Conservation (phyloP, 2,797 vertebrate genomes). For the Tamandua tetradactyla region DNA sequence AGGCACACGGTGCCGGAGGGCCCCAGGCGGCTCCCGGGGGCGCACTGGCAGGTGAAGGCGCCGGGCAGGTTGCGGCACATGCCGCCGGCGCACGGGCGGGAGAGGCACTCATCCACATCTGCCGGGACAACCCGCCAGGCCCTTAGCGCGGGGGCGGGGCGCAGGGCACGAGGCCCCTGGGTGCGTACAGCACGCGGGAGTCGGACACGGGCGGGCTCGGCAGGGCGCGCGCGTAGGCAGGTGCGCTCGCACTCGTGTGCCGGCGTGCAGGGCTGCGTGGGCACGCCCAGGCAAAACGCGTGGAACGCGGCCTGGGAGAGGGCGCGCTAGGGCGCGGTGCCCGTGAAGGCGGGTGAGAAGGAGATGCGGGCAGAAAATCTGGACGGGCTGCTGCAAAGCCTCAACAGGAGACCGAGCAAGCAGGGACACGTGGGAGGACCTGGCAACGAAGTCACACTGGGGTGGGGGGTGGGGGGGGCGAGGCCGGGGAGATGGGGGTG, state of each 20-base stretch:
- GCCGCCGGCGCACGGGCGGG: constrained; percentile 93
- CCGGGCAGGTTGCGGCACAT: constrained; percentile 93
- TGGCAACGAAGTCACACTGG: neutral
- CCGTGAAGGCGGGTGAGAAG: too few relatives aligned
- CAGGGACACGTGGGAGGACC: neutral
- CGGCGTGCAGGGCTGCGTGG: rapidly evolving
- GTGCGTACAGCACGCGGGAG: rapidly evolving
- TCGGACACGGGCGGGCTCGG: too few relatives aligned
- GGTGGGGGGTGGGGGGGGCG: neutral
- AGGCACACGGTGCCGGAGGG: constrained; percentile 94
- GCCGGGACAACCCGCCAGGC: neutral
- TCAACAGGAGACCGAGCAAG: rapidly evolving
- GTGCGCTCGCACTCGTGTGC: neutral
- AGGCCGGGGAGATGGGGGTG: neutral
- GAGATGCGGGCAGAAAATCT: neutral
- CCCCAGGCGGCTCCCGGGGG: constrained; percentile 94
- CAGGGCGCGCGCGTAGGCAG: too few relatives aligned
- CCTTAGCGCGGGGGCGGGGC: too few relatives aligned
- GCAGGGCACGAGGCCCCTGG: too few relatives aligned
- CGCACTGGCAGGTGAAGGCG: constrained; percentile 94
- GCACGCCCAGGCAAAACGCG: neutral
- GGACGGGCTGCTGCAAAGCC: neutral
- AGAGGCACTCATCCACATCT: constrained; percentile 96
- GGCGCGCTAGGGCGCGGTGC: too few relatives aligned
- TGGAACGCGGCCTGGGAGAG: neutral